Evolutionary conservation across 2,888 invertebrate genomes (phyloP).

Genomic region (Sympetrum striolatum): DNA sequence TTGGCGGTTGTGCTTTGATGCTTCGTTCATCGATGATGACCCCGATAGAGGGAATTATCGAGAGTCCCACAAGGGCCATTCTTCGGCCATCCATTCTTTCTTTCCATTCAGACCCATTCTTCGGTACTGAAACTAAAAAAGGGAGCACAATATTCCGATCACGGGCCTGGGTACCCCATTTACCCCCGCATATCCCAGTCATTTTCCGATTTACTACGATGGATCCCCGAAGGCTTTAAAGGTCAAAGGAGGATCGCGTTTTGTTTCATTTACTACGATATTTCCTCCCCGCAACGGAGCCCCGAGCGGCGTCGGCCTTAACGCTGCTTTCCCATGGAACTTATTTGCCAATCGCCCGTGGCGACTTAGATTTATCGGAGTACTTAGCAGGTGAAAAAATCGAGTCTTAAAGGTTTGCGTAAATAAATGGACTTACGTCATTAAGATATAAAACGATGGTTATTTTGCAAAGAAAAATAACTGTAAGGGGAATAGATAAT

Average conservation of each 20-base stretch:
- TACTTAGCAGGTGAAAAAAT: background rate
- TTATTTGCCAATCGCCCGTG: background rate
- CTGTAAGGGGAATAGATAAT: too few relatives aligned
- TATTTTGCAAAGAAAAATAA: too few relatives aligned
- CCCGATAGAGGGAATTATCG: conserved; percentile 1
- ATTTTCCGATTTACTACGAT: background rate
- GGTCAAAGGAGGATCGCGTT: background rate
- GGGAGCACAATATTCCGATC: conserved; percentile 10
- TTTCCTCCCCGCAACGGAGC: background rate
- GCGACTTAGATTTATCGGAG: background rate
- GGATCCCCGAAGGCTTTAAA: background rate
- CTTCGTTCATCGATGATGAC: background rate
- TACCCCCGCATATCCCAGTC: background rate
- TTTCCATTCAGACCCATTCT: background rate
- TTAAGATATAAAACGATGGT: too few relatives aligned
- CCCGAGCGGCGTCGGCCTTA: background rate
- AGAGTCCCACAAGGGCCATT: background rate
- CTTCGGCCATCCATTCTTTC: too few relatives aligned
- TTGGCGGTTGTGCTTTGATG: background rate
- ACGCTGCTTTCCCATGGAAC: background rate
- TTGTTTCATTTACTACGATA: background rate
- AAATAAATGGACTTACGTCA: too few relatives aligned
- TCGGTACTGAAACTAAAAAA: background rate
- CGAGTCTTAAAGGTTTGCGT: background rate
- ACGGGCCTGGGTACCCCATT: background rate